phyloP scores from a whole-genome alignment of 2,888 invertebrate species.

The Tetragonisca angustula region DNA sequence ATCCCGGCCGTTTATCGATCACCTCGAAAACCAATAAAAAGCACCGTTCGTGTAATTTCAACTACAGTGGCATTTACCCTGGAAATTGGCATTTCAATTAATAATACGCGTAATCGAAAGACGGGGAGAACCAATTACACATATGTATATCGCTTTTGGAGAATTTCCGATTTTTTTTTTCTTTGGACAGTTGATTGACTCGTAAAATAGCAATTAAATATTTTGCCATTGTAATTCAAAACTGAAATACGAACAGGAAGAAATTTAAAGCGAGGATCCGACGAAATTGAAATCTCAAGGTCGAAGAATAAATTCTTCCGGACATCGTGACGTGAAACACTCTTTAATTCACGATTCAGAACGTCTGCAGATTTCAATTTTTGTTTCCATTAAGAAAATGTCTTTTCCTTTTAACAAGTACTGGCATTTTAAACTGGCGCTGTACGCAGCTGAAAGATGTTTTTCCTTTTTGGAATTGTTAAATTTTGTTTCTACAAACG shows the following conservation, averaged over 20 bases:
- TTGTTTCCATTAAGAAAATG: not conserved
- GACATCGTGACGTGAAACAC: too few relatives aligned
- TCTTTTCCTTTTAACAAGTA: not conserved
- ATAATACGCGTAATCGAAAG: not conserved
- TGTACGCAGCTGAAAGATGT: too few relatives aligned
- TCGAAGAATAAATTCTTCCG: too few relatives aligned
- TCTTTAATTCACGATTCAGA: not conserved
- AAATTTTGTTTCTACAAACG: not conserved
- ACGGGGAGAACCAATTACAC: not conserved
- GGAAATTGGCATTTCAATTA: slow-evolving; percentile 17
- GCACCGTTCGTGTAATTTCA: slow-evolving; percentile 11
- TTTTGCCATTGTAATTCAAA: not conserved
- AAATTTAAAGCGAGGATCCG: not conserved
- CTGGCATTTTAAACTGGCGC: not conserved
- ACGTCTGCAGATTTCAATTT: not conserved
- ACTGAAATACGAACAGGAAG: not conserved
- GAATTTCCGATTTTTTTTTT: not conserved
- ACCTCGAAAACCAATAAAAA: slow-evolving; percentile 1
- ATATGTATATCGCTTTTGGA: too few relatives aligned
- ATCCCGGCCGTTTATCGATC: slow-evolving; percentile 17
- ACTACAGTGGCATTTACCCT: not conserved
- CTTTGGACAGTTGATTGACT: not conserved
- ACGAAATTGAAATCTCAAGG: not conserved
- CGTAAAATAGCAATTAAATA: not conserved
- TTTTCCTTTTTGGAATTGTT: too few relatives aligned